Evolutionary conservation across 2,797 vertebrate genomes (phyloP).

Genomic region (Pseudomugil tenellus): DNA sequence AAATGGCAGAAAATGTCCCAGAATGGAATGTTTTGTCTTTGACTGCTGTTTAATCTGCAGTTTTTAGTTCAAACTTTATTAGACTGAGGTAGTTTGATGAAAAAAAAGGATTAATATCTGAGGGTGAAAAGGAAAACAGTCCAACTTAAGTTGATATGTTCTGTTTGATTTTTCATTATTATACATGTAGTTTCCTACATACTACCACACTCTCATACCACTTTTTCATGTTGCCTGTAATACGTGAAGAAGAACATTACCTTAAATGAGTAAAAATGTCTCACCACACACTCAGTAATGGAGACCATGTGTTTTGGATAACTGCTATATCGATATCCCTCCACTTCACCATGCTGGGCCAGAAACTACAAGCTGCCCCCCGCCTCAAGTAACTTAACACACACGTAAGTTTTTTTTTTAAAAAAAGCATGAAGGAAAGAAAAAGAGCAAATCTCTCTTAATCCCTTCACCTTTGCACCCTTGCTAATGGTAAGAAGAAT

Average conservation of each 20-base stretch:
- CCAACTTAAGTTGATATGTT: no score
- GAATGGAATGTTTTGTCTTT: neutral
- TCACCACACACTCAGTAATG: conserved; percentile 42
- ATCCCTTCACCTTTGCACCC: conserved; percentile 56
- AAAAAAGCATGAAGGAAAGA: neutral
- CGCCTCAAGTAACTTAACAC: conserved; percentile 28
- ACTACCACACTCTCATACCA: neutral
- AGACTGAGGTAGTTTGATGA: no score
- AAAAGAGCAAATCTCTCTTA: conserved; percentile 45
- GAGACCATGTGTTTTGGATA: conserved; percentile 37
- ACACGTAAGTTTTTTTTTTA: neutral
- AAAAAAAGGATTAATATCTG: no score
- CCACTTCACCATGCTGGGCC: conserved; percentile 6
- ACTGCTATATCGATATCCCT: conserved; percentile 41
- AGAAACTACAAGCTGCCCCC: conserved; percentile 37
- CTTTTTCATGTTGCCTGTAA: conserved; percentile 19
- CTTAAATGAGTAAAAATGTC: conserved; percentile 49
- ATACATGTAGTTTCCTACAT: neutral
- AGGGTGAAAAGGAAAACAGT: neutral
- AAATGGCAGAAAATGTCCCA: no score
- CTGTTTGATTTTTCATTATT: no score
- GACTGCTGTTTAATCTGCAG: neutral
- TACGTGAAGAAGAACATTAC: conserved; percentile 37
- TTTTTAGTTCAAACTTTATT: neutral
- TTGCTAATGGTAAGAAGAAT: conserved; percentile 44